A percentile compares a stretch with the other conserved stretches of the same genome.
These are phyloP conservation scores for Theretra japonica DNA, from an alignment of 2,888 invertebrate genomes.

Conservation along the genomic window DNA sequence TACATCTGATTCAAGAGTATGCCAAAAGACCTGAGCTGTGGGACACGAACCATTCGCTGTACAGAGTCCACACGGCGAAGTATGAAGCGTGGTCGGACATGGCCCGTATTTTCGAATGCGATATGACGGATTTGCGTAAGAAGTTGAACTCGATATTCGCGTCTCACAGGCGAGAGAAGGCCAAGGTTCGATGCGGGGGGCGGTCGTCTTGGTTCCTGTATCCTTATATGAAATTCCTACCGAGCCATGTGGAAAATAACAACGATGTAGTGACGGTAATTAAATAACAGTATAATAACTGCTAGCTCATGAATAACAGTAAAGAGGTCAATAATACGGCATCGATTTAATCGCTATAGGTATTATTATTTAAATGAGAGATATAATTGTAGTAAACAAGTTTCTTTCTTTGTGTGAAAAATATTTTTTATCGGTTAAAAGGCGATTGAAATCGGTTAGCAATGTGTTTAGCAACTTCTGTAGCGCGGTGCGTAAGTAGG, in stretches of 20 bases:
- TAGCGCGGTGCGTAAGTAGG: neutral
- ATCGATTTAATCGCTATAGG: slow-evolving; percentile 2
- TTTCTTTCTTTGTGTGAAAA: slow-evolving; percentile 1
- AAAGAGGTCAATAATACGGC: neutral
- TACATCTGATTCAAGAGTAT: slow-evolving; percentile 65
- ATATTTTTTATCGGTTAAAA: neutral
- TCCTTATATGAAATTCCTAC: slow-evolving; percentile 64
- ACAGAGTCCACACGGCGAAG: slow-evolving; percentile 63
- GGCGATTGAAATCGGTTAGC: neutral
- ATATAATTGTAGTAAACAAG: neutral
- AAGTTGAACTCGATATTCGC: slow-evolving; percentile 77
- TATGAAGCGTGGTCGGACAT: slow-evolving; percentile 69
- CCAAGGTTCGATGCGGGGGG: slow-evolving; percentile 63
- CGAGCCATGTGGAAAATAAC: slow-evolving; percentile 57
- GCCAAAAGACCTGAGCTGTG: slow-evolving; percentile 62
- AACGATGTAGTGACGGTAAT: slow-evolving; percentile 23
- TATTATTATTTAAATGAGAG: slow-evolving; percentile 6
- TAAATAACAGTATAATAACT: neutral
- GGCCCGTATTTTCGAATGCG: slow-evolving; percentile 65
- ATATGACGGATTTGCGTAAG: slow-evolving; percentile 67
- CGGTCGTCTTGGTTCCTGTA: slow-evolving; percentile 72
- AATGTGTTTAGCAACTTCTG: neutral
- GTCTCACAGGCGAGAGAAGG: slow-evolving; percentile 72
- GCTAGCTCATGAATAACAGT: neutral
- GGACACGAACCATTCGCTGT: slow-evolving; percentile 61